Conservation (phyloP, 2,113 vertebrate genomes). For the Psammodynastes pulverulentus region DNA sequence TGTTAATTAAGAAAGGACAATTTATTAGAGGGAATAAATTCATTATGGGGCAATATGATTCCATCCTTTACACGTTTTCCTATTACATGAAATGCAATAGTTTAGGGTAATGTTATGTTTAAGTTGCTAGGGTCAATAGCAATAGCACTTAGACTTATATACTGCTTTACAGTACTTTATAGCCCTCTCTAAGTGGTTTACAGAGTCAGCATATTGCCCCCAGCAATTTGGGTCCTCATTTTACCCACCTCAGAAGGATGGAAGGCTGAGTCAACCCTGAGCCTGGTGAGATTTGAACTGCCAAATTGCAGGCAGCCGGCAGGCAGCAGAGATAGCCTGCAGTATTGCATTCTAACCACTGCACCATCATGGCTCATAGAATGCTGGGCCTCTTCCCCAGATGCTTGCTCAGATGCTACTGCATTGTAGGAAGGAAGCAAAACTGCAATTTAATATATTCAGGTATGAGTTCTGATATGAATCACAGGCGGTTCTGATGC, state of each 20-base stretch:
- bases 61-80: conserved; percentile 56
- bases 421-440: not conserved
- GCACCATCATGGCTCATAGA: no score
- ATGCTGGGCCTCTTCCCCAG: not conserved
- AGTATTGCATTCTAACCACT: no score
- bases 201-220: no score
- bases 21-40: conserved; percentile 55
- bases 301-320: no score
- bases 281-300: no score
- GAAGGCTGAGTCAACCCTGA: no score
- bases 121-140: not conserved
- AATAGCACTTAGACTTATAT: no score
- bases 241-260: no score
- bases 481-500: not conserved
- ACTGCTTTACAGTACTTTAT: no score
- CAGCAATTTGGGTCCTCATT: no score
- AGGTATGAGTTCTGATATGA: not conserved
- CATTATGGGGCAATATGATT: conserved; percentile 45
- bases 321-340: no score
- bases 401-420: not conserved
- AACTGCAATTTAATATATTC: not conserved
- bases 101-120: conserved; percentile 6
- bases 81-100: conserved; percentile 39
- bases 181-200: no score
- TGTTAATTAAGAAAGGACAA: conserved; percentile 51